Evolutionary conservation across 1,140 invertebrate species (phyloP).

Genomic region (Papilio helenus): DNA sequence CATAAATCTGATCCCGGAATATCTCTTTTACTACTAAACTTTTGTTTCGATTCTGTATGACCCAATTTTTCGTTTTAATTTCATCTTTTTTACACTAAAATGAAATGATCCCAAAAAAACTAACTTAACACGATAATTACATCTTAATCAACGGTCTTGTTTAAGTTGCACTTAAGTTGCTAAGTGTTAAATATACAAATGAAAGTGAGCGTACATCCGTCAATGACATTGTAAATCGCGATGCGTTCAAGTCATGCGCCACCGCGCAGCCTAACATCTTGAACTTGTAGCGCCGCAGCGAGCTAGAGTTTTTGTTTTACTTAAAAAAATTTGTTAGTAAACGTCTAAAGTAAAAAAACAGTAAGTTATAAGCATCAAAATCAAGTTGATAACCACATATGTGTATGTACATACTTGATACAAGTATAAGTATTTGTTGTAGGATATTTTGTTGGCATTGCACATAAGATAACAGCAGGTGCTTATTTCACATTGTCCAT

Average conservation of each 20-base stretch:
- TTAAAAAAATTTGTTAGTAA: slow-evolving; percentile 60
- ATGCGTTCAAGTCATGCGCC: slow-evolving; percentile 48
- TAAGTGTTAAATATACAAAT: slow-evolving; percentile 47
- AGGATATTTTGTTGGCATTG: neutral
- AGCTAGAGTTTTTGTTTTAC: slow-evolving; percentile 46
- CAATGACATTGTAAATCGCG: slow-evolving; percentile 66
- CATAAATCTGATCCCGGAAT: neutral
- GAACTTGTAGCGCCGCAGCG: slow-evolving; percentile 64
- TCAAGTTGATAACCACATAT: neutral
- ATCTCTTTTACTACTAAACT: neutral
- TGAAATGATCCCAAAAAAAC: too few species aligned
- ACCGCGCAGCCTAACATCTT: slow-evolving; percentile 62
- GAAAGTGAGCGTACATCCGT: slow-evolving; percentile 65
- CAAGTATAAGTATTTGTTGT: neutral
- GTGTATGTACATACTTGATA: neutral
- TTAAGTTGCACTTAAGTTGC: neutral
- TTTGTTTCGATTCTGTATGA: neutral
- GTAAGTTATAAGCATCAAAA: too few species aligned
- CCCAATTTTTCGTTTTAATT: neutral
- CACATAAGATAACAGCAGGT: slow-evolving; percentile 26
- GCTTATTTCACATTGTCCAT: slow-evolving; percentile 20
- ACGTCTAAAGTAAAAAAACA: slow-evolving; percentile 41
- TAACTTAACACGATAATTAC: neutral
- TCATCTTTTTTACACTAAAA: neutral
- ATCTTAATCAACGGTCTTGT: neutral